These are phyloP conservation scores for Chrysolina haemoptera DNA, from an alignment of 2,888 invertebrate species.

Conservation along the genomic window DNA sequence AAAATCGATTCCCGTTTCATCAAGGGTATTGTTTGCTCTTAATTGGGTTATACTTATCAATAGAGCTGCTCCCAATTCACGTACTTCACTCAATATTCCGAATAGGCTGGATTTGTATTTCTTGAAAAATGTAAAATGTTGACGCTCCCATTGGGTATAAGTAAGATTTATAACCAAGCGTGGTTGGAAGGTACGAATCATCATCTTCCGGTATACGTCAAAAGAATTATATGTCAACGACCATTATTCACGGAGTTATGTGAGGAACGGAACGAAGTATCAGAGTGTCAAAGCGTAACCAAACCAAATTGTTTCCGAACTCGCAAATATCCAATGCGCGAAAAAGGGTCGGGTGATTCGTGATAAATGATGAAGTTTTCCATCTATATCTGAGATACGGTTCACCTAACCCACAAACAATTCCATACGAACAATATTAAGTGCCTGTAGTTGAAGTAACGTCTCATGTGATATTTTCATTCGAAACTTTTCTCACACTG, in stretches of 20 bases:
- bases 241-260: not conserved
- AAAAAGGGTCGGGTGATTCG: not conserved
- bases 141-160: not conserved
- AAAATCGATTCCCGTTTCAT: too few species aligned
- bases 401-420: not conserved
- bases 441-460: not conserved
- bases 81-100: not conserved
- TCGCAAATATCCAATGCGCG: not conserved
- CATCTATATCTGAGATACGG: not conserved
- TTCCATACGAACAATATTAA: not conserved
- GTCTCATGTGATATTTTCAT: not conserved
- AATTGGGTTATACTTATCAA: too few species aligned
- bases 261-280: not conserved
- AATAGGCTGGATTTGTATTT: not conserved
- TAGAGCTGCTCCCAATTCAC: too few species aligned
- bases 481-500: not conserved
- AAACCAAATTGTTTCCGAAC: conserved; percentile 11
- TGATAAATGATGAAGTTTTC: not conserved
- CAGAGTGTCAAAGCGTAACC: conserved; percentile 11
- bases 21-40: too few species aligned
- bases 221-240: conserved; percentile 3
- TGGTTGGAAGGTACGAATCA: not conserved
- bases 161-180: not conserved
- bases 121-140: not conserved
- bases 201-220: conserved; percentile 4